Evolutionary conservation across 2,113 vertebrate species (phyloP).

Genomic region (Pungitius pungitius): DNA sequence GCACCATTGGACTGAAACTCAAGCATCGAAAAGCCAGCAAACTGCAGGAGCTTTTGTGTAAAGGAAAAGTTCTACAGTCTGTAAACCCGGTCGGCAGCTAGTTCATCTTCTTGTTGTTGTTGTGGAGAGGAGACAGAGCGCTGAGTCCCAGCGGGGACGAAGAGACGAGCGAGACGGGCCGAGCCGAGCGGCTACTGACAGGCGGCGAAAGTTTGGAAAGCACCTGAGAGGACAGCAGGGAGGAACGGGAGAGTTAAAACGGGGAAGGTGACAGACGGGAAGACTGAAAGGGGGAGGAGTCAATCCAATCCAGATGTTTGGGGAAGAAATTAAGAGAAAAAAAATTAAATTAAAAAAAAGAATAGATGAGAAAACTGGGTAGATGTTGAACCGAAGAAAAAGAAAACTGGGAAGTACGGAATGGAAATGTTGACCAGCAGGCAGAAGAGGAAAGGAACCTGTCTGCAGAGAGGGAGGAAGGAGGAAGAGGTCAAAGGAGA

Average conservation of each 20-base stretch:
- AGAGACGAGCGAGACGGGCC: constrained; percentile 83
- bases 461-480: constrained; percentile 74
- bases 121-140: constrained; percentile 85
- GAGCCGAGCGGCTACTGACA: constrained; percentile 85
- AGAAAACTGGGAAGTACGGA: not conserved
- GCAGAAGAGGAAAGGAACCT: constrained; percentile 63
- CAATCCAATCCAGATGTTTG: not conserved
- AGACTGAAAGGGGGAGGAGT: not conserved
- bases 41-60: constrained; percentile 24
- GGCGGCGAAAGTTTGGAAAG: constrained; percentile 92
- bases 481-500: constrained; percentile 40
- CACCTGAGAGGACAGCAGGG: constrained; percentile 86
- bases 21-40: constrained; percentile 41
- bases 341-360: not conserved
- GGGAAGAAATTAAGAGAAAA: not conserved
- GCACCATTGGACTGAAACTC: constrained; percentile 22
- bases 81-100: constrained; percentile 72
- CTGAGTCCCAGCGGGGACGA: constrained; percentile 73
- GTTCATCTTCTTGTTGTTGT: constrained; percentile 88
- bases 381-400: not conserved
- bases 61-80: constrained; percentile 4
- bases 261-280: not conserved
- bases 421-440: constrained; percentile 10
- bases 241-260: constrained; percentile 52
- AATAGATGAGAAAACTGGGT: not conserved